A percentile compares a stretch with the other conserved stretches of the same genome.
These are phyloP conservation scores for Bujurquina vittata DNA, from an alignment of 2,113 vertebrate species.

Conservation along the genomic window DNA sequence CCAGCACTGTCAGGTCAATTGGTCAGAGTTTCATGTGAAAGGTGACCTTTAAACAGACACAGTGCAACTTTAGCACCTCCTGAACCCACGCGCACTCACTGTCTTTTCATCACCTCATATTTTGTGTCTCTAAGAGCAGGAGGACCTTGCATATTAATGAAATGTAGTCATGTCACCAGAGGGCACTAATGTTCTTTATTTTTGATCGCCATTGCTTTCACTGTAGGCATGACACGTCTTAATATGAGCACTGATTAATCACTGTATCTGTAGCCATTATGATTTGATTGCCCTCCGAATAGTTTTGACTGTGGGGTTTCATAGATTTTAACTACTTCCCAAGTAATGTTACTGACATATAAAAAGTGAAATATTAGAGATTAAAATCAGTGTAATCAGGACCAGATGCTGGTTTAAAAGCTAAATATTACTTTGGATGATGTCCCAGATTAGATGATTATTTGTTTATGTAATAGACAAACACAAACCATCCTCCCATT, in stretches of 20 bases:
- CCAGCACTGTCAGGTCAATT: slow-evolving; percentile 61
- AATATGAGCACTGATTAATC: slow-evolving; percentile 26
- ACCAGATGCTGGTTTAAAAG: slow-evolving; percentile 1
- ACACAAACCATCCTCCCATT: neutral
- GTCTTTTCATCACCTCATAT: slow-evolving; percentile 34
- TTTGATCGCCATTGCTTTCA: slow-evolving; percentile 63
- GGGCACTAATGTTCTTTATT: slow-evolving; percentile 78
- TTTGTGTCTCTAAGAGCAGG: slow-evolving; percentile 48
- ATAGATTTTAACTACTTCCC: slow-evolving; percentile 31
- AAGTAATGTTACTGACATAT: slow-evolving; percentile 27
- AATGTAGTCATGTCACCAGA: slow-evolving; percentile 76
- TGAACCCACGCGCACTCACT: neutral
- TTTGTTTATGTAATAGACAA: slow-evolving; percentile 34
- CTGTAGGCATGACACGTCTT: slow-evolving; percentile 38
- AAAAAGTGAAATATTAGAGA: slow-evolving; percentile 11
- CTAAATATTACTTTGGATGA: slow-evolving; percentile 21
- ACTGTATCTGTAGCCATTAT: slow-evolving; percentile 6
- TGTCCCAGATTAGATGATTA: slow-evolving; percentile 21
- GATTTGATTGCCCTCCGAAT: slow-evolving; percentile 25
- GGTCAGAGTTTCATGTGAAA: slow-evolving; percentile 70
- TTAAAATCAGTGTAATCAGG: slow-evolving; percentile 27
- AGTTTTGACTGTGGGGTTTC: neutral
- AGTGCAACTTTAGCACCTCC: slow-evolving; percentile 14
- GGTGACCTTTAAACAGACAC: slow-evolving; percentile 54
- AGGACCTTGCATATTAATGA: slow-evolving; percentile 65